These are phyloP conservation scores for Sorex fumeus DNA, from an alignment of 2,113 vertebrate species.

Conservation along the genomic window DNA sequence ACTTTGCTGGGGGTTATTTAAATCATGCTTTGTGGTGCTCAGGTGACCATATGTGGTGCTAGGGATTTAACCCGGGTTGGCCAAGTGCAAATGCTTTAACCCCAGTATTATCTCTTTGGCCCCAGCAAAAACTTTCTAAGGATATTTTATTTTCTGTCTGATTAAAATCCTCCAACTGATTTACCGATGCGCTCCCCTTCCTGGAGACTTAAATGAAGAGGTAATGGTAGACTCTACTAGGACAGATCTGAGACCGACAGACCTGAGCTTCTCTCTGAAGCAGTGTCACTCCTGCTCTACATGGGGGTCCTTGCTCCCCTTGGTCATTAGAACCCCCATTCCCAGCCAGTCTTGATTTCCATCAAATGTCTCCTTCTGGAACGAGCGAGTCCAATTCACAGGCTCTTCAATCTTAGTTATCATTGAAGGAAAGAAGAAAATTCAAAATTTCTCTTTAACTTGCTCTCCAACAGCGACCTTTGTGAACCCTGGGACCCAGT, in stretches of 20 bases:
- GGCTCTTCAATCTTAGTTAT: constrained; percentile 36
- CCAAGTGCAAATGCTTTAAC: too few relatives aligned
- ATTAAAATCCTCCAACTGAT: neutral
- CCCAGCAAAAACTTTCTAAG: too few relatives aligned
- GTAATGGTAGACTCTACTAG: neutral
- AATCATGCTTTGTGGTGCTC: too few relatives aligned
- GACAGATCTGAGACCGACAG: neutral
- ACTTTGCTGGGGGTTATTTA: constrained; percentile 23
- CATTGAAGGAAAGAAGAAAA: constrained; percentile 59
- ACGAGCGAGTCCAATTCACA: constrained; percentile 41
- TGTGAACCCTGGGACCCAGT: constrained; percentile 65
- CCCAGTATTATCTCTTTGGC: too few relatives aligned
- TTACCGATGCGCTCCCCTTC: neutral
- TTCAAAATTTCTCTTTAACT: constrained; percentile 57
- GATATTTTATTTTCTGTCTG: constrained; percentile 2
- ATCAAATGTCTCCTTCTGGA: constrained; percentile 44
- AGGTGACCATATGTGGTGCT: too few relatives aligned
- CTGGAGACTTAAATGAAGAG: constrained; percentile 30
- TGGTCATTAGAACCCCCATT: neutral
- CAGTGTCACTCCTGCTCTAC: neutral
- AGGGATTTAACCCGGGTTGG: too few relatives aligned
- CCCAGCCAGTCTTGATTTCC: constrained; percentile 47
- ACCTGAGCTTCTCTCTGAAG: neutral
- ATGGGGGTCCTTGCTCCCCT: neutral
- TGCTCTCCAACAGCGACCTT: constrained; percentile 42